Conservation (phyloP, 2,113 vertebrate genomes). For the Colius striatus region DNA sequence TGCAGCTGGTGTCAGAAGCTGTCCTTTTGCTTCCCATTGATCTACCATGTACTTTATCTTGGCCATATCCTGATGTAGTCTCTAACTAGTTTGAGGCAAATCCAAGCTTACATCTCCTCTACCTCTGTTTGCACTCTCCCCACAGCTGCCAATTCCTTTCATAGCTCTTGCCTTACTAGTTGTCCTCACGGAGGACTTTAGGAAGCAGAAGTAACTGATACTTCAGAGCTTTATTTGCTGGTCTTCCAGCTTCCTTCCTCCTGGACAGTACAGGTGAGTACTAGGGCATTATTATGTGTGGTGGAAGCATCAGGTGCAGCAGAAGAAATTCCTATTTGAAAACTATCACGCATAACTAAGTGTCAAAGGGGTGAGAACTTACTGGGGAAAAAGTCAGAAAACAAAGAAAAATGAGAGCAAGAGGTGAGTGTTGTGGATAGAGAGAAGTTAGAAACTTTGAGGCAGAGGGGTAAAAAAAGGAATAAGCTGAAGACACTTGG, state of each 20-base stretch:
- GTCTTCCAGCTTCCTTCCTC: conserved; percentile 65
- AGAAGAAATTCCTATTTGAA: conserved; percentile 21
- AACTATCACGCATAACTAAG: background rate
- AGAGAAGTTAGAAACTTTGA: background rate
- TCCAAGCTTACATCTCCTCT: conserved; percentile 60
- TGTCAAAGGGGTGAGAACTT: background rate
- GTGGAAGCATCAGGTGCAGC: conserved; percentile 34
- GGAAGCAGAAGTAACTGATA: conserved; percentile 62
- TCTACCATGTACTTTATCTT: background rate
- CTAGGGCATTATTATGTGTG: conserved; percentile 52
- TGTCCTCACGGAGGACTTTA: conserved; percentile 67
- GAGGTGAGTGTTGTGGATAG: background rate
- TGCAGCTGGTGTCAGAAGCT: conserved; percentile 7
- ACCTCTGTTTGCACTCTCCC: conserved; percentile 64
- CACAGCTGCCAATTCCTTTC: conserved; percentile 67
- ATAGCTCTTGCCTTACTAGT: conserved; percentile 64
- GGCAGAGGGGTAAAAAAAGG: fast-evolving
- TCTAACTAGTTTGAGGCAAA: conserved; percentile 53
- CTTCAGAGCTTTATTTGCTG: conserved; percentile 68
- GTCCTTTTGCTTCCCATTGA: background rate
- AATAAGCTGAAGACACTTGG: background rate
- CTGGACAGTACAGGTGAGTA: conserved; percentile 66
- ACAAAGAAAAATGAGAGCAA: background rate
- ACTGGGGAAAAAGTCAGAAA: background rate
- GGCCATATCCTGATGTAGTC: conserved; percentile 53